These are phyloP conservation scores for Antheraea yamamai DNA, from an alignment of 2,888 invertebrate genomes.

Conservation along the genomic window DNA sequence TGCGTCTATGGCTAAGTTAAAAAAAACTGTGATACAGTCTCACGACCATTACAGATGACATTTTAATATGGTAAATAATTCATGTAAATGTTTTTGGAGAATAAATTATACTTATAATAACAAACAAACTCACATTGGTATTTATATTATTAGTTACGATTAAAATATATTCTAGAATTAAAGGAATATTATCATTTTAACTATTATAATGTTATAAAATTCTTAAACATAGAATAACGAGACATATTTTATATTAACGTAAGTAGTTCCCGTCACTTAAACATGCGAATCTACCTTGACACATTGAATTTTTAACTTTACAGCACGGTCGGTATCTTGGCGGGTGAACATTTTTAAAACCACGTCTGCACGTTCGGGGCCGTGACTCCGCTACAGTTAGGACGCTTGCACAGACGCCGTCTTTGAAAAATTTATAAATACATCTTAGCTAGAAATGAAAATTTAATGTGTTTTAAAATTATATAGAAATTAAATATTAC, in stretches of 20 bases:
- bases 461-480: constrained; percentile 27
- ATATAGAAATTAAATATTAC: neutral
- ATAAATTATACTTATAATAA: too few species aligned
- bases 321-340: constrained; percentile 46
- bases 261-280: neutral
- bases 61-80: too few species aligned
- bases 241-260: neutral
- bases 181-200: too few species aligned
- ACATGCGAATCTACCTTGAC: constrained; percentile 35
- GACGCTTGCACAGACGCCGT: constrained; percentile 37
- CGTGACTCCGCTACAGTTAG: constrained; percentile 52
- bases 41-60: too few species aligned
- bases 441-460: constrained; percentile 29
- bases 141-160: too few species aligned
- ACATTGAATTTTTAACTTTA: constrained; percentile 66
- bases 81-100: too few species aligned
- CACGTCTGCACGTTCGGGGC: constrained; percentile 54
- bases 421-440: constrained; percentile 29
- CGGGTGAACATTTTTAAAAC: constrained; percentile 55
- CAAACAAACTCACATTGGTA: too few species aligned
- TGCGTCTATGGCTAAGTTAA: too few species aligned
- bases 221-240: too few species aligned
- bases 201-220: too few species aligned
- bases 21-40: too few species aligned
- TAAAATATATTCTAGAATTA: too few species aligned